These are phyloP conservation scores for Pseudoips prasinana DNA, from an alignment of 2,888 invertebrate genomes.

Conservation along the genomic window DNA sequence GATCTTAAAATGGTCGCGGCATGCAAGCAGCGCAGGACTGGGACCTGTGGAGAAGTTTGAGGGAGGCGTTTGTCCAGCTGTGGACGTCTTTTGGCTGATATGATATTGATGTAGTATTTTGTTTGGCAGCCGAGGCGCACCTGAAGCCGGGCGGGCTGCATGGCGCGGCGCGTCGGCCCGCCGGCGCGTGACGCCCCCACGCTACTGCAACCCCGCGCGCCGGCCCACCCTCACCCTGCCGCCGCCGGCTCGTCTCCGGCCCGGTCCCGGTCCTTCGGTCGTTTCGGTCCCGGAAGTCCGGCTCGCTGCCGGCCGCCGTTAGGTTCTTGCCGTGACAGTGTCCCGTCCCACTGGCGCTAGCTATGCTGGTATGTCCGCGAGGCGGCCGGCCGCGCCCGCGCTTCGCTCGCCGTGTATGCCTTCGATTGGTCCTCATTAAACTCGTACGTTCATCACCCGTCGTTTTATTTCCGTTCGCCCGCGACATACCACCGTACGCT, in stretches of 20 bases:
- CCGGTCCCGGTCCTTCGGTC: neutral
- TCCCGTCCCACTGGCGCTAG: constrained; percentile 31
- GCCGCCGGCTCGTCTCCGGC: neutral
- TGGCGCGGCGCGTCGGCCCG: constrained; percentile 10
- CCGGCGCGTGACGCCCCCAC: neutral
- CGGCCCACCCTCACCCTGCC: neutral
- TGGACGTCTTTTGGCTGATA: too few relatives aligned
- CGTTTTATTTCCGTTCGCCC: constrained; percentile 67
- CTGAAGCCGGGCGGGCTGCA: constrained; percentile 38
- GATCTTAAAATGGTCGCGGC: too few relatives aligned
- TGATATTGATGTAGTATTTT: too few relatives aligned
- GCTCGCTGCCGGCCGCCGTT: neutral
- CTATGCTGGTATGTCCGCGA: constrained; percentile 75
- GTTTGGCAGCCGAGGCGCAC: constrained; percentile 50
- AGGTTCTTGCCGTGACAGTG: constrained; percentile 36
- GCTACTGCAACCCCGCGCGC: neutral
- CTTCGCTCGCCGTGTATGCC: too few relatives aligned
- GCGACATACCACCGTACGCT: constrained; percentile 64
- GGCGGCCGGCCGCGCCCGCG: neutral
- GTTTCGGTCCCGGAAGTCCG: neutral
- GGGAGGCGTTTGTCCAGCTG: too few relatives aligned
- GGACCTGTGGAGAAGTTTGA: too few relatives aligned
- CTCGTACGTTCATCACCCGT: constrained; percentile 65
- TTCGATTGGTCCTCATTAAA: constrained; percentile 71
- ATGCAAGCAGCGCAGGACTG: too few relatives aligned